Conservation (phyloP, 1,140 invertebrate genomes). For the Drosophila chauvacae region DNA sequence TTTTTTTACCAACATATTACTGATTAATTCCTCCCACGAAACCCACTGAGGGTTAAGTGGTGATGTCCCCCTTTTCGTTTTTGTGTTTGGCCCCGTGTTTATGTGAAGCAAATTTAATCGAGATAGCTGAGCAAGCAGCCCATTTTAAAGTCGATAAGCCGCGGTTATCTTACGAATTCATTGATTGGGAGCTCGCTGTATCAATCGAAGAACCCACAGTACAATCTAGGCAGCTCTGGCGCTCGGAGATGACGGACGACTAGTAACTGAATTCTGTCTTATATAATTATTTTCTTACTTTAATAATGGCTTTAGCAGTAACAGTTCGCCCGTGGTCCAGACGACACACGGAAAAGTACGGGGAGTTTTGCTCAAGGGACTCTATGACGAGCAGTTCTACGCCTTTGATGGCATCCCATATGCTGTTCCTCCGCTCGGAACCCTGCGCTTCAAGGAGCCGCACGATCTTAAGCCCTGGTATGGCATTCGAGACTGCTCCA, state of each 20-base stretch:
- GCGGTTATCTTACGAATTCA: conserved; percentile 18
- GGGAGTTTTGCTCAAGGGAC: conserved; percentile 40
- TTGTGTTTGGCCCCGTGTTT: not conserved
- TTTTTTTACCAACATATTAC: not conserved
- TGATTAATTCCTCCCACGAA: too few relatives aligned
- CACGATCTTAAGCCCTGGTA: conserved; percentile 50
- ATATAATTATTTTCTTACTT: not conserved
- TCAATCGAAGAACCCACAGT: conserved; percentile 14
- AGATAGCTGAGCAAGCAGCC: conserved; percentile 18
- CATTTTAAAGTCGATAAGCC: conserved; percentile 33
- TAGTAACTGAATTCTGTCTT: conserved; percentile 23
- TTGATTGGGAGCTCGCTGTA: conserved; percentile 9
- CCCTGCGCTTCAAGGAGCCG: conserved; percentile 87
- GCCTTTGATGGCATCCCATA: conserved; percentile 81
- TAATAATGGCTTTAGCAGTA: conserved; percentile 16
- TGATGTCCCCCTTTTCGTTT: not conserved
- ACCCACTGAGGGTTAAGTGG: too few relatives aligned
- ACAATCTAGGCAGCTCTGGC: not conserved
- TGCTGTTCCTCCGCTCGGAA: conserved; percentile 87
- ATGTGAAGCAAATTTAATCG: conserved; percentile 14
- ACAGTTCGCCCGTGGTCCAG: conserved; percentile 46
- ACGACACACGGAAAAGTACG: conserved; percentile 62
- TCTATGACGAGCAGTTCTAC: conserved; percentile 67
- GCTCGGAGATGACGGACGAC: conserved; percentile 36
- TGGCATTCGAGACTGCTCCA: conserved; percentile 56